These are phyloP conservation scores for Australoheros scitulus DNA, from an alignment of 2,113 vertebrate genomes.

Conservation along the genomic window DNA sequence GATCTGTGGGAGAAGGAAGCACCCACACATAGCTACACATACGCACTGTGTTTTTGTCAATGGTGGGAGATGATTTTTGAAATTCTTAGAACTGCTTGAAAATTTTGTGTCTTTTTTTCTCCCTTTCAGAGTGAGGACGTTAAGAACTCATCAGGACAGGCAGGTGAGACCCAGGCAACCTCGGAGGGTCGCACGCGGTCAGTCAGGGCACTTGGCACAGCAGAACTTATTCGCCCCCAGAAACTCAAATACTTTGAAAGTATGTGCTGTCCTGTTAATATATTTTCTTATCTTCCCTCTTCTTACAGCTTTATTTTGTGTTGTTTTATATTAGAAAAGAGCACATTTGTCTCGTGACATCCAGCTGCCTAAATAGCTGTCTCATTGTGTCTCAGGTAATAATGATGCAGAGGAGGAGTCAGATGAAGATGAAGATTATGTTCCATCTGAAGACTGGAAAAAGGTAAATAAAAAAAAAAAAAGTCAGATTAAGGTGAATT, in stretches of 20 bases:
- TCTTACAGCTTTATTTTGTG: background rate
- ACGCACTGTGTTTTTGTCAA: background rate
- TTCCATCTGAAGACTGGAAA: conserved; percentile 99
- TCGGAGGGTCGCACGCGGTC: conserved; percentile 86
- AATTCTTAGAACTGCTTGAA: background rate
- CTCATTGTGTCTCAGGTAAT: conserved; percentile 76
- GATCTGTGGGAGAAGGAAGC: background rate
- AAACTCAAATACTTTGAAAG: conserved; percentile 96
- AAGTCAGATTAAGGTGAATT: background rate
- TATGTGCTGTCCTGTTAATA: conserved; percentile 69
- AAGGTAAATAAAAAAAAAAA: conserved; percentile 81
- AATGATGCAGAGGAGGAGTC: conserved; percentile 95
- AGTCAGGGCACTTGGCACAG: conserved; percentile 84
- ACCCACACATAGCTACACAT: background rate
- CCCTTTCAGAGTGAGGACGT: conserved; percentile 82
- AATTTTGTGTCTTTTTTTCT: background rate
- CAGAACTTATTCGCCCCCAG: conserved; percentile 89
- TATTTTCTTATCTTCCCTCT: background rate
- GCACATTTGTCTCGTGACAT: background rate
- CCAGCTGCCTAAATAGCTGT: background rate
- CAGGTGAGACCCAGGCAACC: conserved; percentile 84
- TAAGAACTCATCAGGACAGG: conserved; percentile 86
- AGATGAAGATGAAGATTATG: conserved; percentile 98
- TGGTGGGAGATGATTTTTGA: background rate
- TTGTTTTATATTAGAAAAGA: background rate